Evolutionary conservation across 2,113 vertebrate species (phyloP).

Genomic region (Nannobrachium achirus): DNA sequence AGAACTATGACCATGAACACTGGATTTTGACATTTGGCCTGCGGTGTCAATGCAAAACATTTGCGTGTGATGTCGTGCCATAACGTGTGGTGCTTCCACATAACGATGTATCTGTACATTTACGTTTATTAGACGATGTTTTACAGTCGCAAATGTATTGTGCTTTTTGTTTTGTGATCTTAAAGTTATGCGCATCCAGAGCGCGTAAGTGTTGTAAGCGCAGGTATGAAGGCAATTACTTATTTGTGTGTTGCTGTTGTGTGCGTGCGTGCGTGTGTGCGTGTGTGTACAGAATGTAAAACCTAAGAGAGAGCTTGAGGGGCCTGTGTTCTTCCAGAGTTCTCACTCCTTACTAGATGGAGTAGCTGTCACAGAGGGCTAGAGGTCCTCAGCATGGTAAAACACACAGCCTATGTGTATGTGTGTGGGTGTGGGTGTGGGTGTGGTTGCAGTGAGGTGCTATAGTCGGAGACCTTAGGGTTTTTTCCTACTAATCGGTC

Average conservation of each 20-base stretch:
- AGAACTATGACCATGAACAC: too few relatives aligned
- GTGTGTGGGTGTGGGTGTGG: background rate
- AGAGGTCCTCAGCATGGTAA: conserved; percentile 85
- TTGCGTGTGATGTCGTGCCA: background rate
- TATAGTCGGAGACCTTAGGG: too few relatives aligned
- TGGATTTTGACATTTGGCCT: background rate
- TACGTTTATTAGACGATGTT: too few relatives aligned
- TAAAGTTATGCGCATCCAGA: too few relatives aligned
- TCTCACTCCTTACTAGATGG: conserved; percentile 90
- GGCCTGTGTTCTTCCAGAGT: conserved; percentile 76
- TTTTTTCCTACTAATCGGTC: too few relatives aligned
- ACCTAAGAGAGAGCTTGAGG: conserved; percentile 78
- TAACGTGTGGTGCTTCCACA: background rate
- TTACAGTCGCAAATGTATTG: too few relatives aligned
- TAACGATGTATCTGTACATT: background rate
- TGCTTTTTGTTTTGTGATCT: too few relatives aligned
- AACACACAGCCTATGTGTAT: conserved; percentile 48
- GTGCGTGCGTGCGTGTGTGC: conserved; percentile 31
- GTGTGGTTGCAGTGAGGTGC: too few relatives aligned
- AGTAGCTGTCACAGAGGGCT: conserved; percentile 82
- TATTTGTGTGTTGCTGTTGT: too few relatives aligned
- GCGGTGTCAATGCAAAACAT: background rate
- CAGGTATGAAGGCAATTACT: background rate
- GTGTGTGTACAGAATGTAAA: conserved; percentile 85
- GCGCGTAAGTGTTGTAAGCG: too few relatives aligned